Conservation (phyloP, 2,113 vertebrate genomes). For the Origma solitaria region DNA sequence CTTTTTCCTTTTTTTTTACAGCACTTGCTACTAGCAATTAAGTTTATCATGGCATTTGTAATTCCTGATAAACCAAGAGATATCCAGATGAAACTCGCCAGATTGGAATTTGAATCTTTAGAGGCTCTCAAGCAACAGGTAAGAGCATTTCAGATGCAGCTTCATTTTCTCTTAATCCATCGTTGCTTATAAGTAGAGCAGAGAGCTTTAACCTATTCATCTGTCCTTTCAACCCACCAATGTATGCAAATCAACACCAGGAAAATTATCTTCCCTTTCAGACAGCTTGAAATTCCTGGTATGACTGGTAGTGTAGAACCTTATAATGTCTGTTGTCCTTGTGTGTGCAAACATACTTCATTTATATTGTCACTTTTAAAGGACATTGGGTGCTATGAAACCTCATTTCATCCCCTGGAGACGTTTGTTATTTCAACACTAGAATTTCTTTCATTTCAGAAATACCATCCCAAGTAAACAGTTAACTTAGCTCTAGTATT, state of each 20-base stretch:
- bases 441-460: neutral
- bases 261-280: neutral
- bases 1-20: conserved; percentile 56
- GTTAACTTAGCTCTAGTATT: neutral
- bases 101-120: conserved; percentile 90
- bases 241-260: neutral
- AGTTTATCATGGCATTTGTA: conserved; percentile 89
- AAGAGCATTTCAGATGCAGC: conserved; percentile 21
- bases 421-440: neutral
- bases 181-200: neutral
- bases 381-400: neutral
- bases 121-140: conserved; percentile 96
- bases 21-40: conserved; percentile 87
- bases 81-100: conserved; percentile 84
- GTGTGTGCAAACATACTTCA: neutral
- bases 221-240: neutral
- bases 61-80: conserved; percentile 91
- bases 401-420: neutral
- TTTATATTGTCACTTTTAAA: neutral
- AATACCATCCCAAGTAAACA: neutral
- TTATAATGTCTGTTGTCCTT: neutral
- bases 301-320: neutral
- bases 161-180: neutral
- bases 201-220: neutral
- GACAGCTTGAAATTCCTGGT: neutral